These are phyloP conservation scores for Apostichopus leukothele DNA, from an alignment of 53 echinoderm and acorn worm species.

Conservation along the genomic window DNA sequence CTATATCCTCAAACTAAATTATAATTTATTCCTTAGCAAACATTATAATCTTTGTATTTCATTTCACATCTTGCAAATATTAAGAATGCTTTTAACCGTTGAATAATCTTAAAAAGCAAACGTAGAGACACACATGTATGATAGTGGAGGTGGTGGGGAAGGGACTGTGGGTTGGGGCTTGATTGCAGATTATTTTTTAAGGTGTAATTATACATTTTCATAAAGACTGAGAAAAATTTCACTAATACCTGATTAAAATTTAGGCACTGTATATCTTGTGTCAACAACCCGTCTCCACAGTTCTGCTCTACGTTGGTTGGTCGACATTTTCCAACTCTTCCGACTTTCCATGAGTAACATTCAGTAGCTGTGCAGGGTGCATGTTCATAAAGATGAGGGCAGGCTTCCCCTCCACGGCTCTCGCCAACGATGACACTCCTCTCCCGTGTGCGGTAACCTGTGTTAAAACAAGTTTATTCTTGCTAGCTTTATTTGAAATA, in stretches of 20 bases:
- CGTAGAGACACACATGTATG: too few species aligned
- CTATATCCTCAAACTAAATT: too few species aligned
- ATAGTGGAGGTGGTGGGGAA: too few species aligned
- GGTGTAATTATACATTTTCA: not conserved
- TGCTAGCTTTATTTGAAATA: too few species aligned
- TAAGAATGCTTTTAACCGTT: too few species aligned
- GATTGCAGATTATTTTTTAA: not conserved
- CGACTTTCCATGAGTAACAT: slow-evolving; percentile 77
- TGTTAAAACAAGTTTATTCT: not conserved
- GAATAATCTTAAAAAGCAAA: too few species aligned
- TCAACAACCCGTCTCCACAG: slow-evolving; percentile 75
- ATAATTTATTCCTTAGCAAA: too few species aligned
- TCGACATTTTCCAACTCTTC: slow-evolving; percentile 57
- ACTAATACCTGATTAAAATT: slow-evolving; percentile 70
- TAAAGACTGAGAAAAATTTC: not conserved
- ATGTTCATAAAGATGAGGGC: slow-evolving; percentile 81
- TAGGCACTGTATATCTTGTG: slow-evolving; percentile 65
- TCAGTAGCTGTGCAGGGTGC: slow-evolving; percentile 72
- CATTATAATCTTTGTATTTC: too few species aligned
- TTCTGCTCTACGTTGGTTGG: slow-evolving; percentile 52
- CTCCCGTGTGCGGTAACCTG: slow-evolving; percentile 73
- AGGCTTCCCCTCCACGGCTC: slow-evolving; percentile 66
- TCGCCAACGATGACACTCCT: slow-evolving; percentile 64
- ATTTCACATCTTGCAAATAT: too few species aligned
- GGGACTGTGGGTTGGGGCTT: too few species aligned